A percentile compares a stretch with the other conserved stretches of the same genome.
phyloP scores from a whole-genome alignment of 2,888 invertebrate genomes.

The Metacarcinus magister region DNA sequence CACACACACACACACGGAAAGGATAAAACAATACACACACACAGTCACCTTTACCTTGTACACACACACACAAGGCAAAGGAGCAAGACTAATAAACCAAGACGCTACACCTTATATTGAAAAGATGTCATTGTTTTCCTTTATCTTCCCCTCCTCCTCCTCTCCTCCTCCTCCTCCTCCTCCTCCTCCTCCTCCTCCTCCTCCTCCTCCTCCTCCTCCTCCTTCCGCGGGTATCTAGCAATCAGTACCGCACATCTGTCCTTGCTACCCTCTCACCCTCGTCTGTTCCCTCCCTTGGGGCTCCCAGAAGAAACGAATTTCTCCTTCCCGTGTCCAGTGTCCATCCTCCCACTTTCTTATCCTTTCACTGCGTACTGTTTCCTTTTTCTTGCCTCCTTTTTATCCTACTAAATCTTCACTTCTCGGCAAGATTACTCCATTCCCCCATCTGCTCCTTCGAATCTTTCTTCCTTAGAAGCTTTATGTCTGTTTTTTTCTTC shows the following conservation, averaged over 20 bases:
- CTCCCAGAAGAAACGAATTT: conserved; percentile 6
- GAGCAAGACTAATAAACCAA: neutral
- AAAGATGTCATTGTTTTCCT: neutral
- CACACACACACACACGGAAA: conserved; percentile 36
- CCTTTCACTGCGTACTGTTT: neutral
- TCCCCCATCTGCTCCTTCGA: conserved; percentile 26
- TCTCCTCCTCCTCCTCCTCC: neutral
- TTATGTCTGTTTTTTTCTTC: neutral
- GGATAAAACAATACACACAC: neutral
- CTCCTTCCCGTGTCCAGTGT: conserved; percentile 27
- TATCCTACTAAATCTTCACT: conserved; percentile 13
- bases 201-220: neutral
- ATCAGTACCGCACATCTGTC: conserved; percentile 34
- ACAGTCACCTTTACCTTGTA: neutral
- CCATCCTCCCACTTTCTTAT: neutral
- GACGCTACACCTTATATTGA: neutral
- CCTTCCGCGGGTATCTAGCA: neutral
- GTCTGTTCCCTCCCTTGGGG: conserved; percentile 5
- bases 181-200: neutral
- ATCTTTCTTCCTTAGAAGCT: neutral
- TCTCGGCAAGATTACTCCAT: conserved; percentile 9
- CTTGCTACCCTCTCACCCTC: neutral
- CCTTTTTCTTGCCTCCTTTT: conserved; percentile 3
- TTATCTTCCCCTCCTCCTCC: neutral
- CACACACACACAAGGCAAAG: neutral